Evolutionary conservation across 2,888 invertebrate species (phyloP), one percentile per base, ranked within the genome.

Genomic region (Ferrisia virgata): DNA sequence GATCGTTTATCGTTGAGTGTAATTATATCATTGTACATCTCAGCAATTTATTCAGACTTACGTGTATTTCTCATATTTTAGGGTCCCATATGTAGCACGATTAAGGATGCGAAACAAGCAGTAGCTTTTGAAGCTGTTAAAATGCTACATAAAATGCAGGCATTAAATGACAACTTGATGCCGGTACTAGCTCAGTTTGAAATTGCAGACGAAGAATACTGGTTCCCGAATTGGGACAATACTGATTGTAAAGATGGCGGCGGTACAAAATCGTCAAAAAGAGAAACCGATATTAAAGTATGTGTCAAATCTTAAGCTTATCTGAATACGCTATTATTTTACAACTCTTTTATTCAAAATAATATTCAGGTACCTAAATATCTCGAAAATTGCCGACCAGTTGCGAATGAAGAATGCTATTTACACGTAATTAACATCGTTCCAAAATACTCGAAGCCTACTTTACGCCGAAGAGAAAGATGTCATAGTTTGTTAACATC

Each of bases 101-200:
- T 92, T 85, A 92, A 91, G 86, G 86, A 89, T 2, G 97, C 97
- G 0, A 96, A 96, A 89, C 92, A 94, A 86, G 93, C 95, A 0
- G 96, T 94, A 0, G 97, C 96, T 0, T 89, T 97, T 85, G 91
- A 93, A 85, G 92, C 93, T 0, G 96, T 96, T 88, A 91, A 92
- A 84, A 88, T 89, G 86, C 89, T 98, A 4, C 93, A 96, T 86
- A 86, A 92, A 87, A 87, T 88, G 9, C 93, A 93, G 0, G 96
- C 96, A 89, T 89, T 98, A 0, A 91, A 92, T 86, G 90, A 94
- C 36, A 90, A 92, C 40, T 89, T 98, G 83, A 87, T 94, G 85
- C 97, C 97, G 0, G 85, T 89, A 15, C 13, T 89, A 86, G 43
- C 78, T 58, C 43, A 53, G 22, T 58, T 43, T 53, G 89, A 90